A percentile compares a stretch with the other conserved stretches of the same genome.
Evolutionary conservation across 2,113 vertebrate genomes (phyloP).

Genomic region (Kryptolebias marmoratus): DNA sequence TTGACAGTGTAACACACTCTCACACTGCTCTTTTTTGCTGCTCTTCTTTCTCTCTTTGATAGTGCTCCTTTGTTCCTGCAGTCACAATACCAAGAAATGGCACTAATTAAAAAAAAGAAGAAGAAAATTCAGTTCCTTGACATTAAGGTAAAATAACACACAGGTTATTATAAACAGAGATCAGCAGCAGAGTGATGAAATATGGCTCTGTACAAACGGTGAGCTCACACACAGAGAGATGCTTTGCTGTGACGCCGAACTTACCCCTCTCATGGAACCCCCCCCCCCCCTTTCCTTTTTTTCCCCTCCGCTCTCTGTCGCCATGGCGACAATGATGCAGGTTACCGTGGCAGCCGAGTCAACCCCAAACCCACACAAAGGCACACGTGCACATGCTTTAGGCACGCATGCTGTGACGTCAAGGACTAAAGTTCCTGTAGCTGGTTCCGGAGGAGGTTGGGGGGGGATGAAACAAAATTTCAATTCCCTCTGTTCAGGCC

Average conservation of each 20-base stretch:
- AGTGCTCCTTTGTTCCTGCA: not conserved
- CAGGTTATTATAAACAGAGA: not conserved
- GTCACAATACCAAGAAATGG: not conserved
- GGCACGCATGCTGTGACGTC: conserved; percentile 51
- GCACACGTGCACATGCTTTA: conserved; percentile 30
- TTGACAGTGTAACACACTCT: not conserved
- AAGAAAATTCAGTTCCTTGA: not conserved
- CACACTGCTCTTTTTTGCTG: not conserved
- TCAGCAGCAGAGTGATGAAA: conserved; percentile 16
- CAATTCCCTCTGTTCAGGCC: conserved; percentile 1
- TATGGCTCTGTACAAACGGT: conserved; percentile 19
- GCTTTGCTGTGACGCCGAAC: conserved; percentile 41
- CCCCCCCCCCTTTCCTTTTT: not conserved
- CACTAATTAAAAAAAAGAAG: not conserved
- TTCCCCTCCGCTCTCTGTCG: conserved; percentile 33
- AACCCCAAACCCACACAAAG: conserved; percentile 40
- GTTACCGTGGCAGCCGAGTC: conserved; percentile 70
- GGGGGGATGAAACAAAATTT: not conserved
- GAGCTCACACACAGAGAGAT: conserved; percentile 21
- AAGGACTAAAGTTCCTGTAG: conserved; percentile 17
- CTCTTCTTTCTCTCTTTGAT: not conserved
- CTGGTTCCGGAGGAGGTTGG: conserved; percentile 35
- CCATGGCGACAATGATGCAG: conserved; percentile 76
- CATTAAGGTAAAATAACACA: not conserved
- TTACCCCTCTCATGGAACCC: conserved; percentile 23